phyloP scores from a whole-genome alignment of 2,113 vertebrate genomes.

The Hypomesus transpacificus region DNA sequence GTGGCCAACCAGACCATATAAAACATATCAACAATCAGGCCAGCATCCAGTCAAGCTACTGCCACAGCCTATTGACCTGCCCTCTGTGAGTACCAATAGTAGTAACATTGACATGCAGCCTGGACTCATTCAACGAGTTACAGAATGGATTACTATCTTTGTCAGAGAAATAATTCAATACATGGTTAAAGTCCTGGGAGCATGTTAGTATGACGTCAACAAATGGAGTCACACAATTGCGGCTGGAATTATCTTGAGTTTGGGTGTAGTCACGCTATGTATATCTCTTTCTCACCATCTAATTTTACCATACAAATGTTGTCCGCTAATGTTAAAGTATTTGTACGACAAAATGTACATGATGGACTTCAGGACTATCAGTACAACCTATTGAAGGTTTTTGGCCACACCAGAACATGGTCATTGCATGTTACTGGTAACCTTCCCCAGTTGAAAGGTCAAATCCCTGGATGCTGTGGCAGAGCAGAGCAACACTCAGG shows the following conservation, averaged over 20 bases:
- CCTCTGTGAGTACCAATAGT: neutral
- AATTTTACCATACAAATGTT: too few species aligned
- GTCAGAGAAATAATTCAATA: too few species aligned
- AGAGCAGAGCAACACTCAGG: slow-evolving; percentile 23
- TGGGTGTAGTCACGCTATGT: too few species aligned
- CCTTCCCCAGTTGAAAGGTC: slow-evolving; percentile 32
- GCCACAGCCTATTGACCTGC: neutral
- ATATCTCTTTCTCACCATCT: too few species aligned
- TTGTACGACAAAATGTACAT: too few species aligned
- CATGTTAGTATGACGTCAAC: too few species aligned
- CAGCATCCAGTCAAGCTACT: neutral
- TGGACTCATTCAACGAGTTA: neutral
- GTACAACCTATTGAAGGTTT: too few species aligned
- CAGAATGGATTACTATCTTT: neutral
- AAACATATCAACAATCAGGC: slow-evolving; percentile 22
- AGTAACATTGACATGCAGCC: neutral
- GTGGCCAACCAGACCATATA: slow-evolving; percentile 66
- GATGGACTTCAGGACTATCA: too few species aligned
- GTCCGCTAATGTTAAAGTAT: too few species aligned
- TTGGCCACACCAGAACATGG: slow-evolving; percentile 7
- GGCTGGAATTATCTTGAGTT: too few species aligned
- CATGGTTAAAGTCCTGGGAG: too few species aligned
- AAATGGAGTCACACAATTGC: too few species aligned
- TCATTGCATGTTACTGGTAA: slow-evolving; percentile 43
- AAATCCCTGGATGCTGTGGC: slow-evolving; percentile 31